Base-by-base conservation (phyloP, 2,797 vertebrate genomes). In the Lepilemur ruficaudatus region DNA sequence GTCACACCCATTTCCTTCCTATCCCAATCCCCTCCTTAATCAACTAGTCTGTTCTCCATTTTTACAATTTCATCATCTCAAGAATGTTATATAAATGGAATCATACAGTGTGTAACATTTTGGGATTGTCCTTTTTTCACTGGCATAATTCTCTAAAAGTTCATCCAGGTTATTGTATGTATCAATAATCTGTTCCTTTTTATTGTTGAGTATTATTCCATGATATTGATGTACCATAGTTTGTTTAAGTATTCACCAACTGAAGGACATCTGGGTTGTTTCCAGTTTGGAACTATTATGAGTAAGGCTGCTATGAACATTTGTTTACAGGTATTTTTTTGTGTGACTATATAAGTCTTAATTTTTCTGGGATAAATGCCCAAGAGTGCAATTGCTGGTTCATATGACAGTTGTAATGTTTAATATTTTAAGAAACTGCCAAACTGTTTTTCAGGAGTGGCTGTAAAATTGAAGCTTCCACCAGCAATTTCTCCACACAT, bases 101-200 rank as follows among this genome's bases (percentile, higher is more conserved):
- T 84, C 35, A 70, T 25, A 83, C 4, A 87, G 5, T 12, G 8
- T 63, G 57, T 48, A 80, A 41, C 41, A 65, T 80, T 88, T 94
- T 15, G 28, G 28, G 35, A 63, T 9, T 69, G 13, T 32, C 12
- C 72, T 80, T 91, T 79, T 87, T 91, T 88, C 28, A 91, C 25
- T 65, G 70, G 14, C 14, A 52, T 75, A 94, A 89, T 88, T 93
- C 72, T 95, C n/a, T 79, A 57, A 76, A 93, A 57, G 91, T 69
- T 63, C 23, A 69, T 69, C 76, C 18, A 73, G 20, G 38, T 84
- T 90, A 12, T 38, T 76, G 46, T 57, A 38, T 78, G 28, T 84
- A 83, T 79, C 35, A 69, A 61, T 85, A 94, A 55, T 90, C 61
- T 78, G 25, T 82, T 46, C 67, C 67, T 82, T 94, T 94, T 73